phyloP scores from a whole-genome alignment of 2,888 invertebrate genomes.

The Monoplex corrugatus region DNA sequence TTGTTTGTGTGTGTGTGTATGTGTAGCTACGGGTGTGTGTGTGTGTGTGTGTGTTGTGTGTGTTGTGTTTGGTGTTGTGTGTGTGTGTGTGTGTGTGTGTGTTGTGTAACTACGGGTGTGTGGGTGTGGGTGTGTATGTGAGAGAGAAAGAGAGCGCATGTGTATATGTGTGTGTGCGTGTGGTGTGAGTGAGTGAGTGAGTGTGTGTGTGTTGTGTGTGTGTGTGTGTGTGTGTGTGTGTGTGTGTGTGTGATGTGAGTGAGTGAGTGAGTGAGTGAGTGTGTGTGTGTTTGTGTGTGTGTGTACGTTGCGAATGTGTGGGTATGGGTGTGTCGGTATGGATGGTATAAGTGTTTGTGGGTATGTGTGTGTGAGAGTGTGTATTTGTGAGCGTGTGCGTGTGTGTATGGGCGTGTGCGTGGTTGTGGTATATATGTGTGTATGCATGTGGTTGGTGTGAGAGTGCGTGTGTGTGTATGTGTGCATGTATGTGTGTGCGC shows the following conservation, averaged over 20 bases:
- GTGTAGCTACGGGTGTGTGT: neutral
- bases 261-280: neutral
- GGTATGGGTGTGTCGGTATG: neutral
- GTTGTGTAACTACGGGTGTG: neutral
- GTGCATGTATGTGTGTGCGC: neutral
- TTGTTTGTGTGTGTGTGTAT: neutral
- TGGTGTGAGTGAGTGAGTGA: neutral
- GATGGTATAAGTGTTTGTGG: neutral
- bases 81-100: too few relatives aligned
- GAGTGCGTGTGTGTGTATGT: neutral
- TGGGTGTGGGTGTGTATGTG: neutral
- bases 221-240: slow-evolving; percentile 13
- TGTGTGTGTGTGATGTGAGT: too few relatives aligned
- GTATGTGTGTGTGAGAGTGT: neutral
- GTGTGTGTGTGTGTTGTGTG: slow-evolving; percentile 13
- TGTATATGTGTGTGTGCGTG: neutral
- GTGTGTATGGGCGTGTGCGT: slow-evolving; percentile 4
- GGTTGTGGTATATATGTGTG: neutral
- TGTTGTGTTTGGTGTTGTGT: neutral
- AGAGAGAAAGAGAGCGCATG: neutral
- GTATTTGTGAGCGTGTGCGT: neutral
- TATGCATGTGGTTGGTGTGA: neutral
- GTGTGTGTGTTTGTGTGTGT: neutral
- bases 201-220: slow-evolving; percentile 13
- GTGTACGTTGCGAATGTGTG: neutral